Percentiles rank a stretch among this genome's conserved stretches.
These are phyloP conservation scores for Tetrax tetrax DNA, from an alignment of 2,113 vertebrate species.

Conservation along the genomic window DNA sequence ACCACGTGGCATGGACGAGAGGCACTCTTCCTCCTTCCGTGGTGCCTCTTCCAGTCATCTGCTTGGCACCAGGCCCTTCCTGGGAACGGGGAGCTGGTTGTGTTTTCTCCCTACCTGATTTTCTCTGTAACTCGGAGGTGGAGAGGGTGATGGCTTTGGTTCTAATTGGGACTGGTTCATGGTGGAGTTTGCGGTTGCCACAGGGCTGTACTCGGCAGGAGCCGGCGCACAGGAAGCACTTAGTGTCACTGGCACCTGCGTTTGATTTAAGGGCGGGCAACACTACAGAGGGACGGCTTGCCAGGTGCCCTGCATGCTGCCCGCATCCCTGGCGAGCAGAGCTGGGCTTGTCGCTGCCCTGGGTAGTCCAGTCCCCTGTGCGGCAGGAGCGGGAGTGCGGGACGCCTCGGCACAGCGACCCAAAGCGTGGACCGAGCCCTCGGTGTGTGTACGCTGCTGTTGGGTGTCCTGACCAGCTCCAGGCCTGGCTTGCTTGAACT, in stretches of 20 bases:
- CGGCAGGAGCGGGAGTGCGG: not conserved
- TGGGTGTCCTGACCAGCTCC: not conserved
- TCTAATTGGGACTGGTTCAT: not conserved
- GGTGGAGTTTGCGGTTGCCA: not conserved
- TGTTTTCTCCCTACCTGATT: not conserved
- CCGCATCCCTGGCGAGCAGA: not conserved
- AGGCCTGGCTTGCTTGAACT: not conserved
- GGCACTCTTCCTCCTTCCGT: not conserved
- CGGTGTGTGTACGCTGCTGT: not conserved
- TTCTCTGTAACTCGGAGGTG: not conserved
- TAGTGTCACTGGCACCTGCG: not conserved
- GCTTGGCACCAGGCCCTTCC: not conserved
- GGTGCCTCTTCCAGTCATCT: not conserved
- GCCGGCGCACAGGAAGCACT: not conserved
- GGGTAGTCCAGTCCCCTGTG: not conserved
- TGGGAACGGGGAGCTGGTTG: not conserved
- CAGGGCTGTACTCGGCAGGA: not conserved
- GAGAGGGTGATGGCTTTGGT: not conserved
- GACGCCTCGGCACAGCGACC: too few relatives aligned
- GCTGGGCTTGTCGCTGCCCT: not conserved
- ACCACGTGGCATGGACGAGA: not conserved
- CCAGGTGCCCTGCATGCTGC: not conserved
- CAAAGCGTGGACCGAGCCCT: not conserved
- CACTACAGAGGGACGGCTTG: rapidly evolving
- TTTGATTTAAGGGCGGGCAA: not conserved